Percentiles rank a stretch among this genome's conserved stretches.
Evolutionary conservation across 2,113 vertebrate species (phyloP).

Genomic region (Gymnobelideus leadbeateri): DNA sequence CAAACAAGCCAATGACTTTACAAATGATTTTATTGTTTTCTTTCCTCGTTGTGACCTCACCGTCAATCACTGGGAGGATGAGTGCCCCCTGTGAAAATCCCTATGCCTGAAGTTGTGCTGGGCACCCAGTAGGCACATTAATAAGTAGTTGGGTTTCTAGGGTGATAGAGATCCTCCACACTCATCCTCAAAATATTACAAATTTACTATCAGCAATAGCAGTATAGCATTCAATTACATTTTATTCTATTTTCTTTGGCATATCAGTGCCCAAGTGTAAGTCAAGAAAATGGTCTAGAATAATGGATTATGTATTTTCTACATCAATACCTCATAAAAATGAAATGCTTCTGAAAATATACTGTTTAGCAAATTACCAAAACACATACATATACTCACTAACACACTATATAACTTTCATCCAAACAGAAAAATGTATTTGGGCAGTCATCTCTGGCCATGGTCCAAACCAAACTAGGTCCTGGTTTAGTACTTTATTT

Average conservation of each 20-base stretch:
- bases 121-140: conserved; percentile 14
- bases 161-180: not conserved
- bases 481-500: not conserved
- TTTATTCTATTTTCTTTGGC: conserved; percentile 33
- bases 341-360: conserved; percentile 39
- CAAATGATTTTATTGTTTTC: conserved; percentile 41
- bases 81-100: conserved; percentile 39
- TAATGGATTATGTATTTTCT: conserved; percentile 22
- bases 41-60: not conserved
- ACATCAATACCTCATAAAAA: conserved; percentile 34
- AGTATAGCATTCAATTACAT: conserved; percentile 22
- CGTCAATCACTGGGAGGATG: conserved; percentile 34
- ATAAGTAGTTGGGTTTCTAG: not conserved
- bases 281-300: conserved; percentile 31
- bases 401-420: not conserved
- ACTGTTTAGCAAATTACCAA: not conserved
- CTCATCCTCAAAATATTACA: not conserved
- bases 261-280: conserved; percentile 5
- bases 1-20: conserved; percentile 20
- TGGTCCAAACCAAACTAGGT: not conserved
- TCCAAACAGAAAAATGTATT: not conserved
- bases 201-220: conserved; percentile 14
- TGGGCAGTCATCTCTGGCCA: not conserved
- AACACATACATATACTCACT: not conserved
- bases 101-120: not conserved